Evolutionary conservation across 2,888 invertebrate species (phyloP), one percentile per base, ranked within the genome.

Genomic region (Gonocerus acuteangulatus): DNA sequence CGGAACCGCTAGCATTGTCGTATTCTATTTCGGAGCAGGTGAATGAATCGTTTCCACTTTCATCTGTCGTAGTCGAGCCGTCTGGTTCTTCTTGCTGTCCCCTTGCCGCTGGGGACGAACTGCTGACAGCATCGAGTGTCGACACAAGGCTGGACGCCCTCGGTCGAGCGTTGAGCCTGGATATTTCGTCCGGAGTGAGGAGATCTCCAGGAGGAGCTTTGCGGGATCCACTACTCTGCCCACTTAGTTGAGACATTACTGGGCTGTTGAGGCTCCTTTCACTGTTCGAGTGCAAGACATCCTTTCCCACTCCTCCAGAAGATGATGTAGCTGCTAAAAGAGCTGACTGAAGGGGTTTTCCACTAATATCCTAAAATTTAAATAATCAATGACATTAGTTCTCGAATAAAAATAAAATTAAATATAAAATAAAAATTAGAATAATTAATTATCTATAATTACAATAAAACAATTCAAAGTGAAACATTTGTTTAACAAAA

Each of bases 1-100:
- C 89, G 59, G 83, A 85, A 65, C 89, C 77, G 70, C 89, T 89
- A 71, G 89, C 88, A 72, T 93, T 92, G 71, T 95, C 95, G 73
- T 94, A 95, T 74, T 96, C 96, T 72, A 95, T 95, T 78, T 95
- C 95, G 0, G 95, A 95, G 77, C 95, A 96, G 11, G 95, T 96
- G 77, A 96, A 96, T 69, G 95, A 95, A 73, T 96, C 95, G 75
- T 95, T 94, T 3, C 87, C 88, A 67, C 86, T 87, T 75, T 95
- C 95, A 73, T 95, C 95, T 70, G 94, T 90, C 7, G 89, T 88
- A 9, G 89, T 88, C 70, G 88, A 57, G 9, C 57, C 57, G 2
- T 57, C 57, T 11, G 27, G 57, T 45, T 57, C 57, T 45, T 57
- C 57, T 32, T 44, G 57, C 48, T 18, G 63, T 49, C 42, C 63